Percentiles rank a stretch among this genome's conserved stretches.
Evolutionary conservation across 2,113 vertebrate species (phyloP).

Genomic region (Misgurnus anguillicaudatus): DNA sequence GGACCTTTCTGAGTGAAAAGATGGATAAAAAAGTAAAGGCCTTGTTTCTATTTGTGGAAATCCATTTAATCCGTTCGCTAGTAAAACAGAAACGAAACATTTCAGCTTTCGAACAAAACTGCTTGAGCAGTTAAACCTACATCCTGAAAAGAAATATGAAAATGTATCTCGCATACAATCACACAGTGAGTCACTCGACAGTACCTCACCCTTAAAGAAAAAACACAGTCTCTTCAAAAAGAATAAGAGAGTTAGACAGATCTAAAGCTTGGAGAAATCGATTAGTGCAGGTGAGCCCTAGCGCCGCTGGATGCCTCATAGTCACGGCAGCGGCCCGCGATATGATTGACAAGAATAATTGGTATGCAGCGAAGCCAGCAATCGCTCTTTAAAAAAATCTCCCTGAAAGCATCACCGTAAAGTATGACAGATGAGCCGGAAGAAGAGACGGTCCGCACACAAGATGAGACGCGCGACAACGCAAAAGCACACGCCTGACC

Average conservation of each 20-base stretch:
- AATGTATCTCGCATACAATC: background rate
- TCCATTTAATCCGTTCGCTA: too few species aligned
- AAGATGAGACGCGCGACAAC: background rate
- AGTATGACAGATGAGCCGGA: background rate
- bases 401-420: background rate
- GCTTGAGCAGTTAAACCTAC: too few species aligned
- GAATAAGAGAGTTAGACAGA: background rate
- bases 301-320: conserved; percentile 3
- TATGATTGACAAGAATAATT: conserved; percentile 18
- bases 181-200: background rate
- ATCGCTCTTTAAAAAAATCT: background rate
- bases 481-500: background rate
- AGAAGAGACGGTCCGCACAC: background rate
- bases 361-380: conserved; percentile 3
- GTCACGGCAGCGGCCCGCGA: background rate
- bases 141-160: too few species aligned
- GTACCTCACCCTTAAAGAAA: background rate
- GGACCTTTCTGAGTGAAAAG: too few species aligned
- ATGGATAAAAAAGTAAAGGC: too few species aligned
- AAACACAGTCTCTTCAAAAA: background rate
- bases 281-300: conserved; percentile 12
- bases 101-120: too few species aligned
- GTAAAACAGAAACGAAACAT: too few species aligned
- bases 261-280: background rate
- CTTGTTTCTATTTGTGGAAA: too few species aligned